A percentile compares a stretch with the other conserved stretches of the same genome.
Evolutionary conservation across 2,888 invertebrate species (phyloP).

Genomic region (Lithophane semibrunnea): DNA sequence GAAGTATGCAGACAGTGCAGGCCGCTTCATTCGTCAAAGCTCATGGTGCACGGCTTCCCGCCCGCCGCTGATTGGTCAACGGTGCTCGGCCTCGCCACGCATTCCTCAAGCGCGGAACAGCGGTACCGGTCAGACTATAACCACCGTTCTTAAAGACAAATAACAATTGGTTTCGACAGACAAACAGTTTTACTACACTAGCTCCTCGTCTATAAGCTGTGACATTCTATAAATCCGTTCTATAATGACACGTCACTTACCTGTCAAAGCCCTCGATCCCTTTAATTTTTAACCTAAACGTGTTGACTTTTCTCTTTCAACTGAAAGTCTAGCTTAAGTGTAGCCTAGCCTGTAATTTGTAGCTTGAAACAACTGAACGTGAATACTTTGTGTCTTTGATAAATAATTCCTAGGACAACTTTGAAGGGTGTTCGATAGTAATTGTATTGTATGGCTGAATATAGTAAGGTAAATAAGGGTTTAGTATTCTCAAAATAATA

Average conservation of each 20-base stretch:
- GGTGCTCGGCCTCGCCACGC: no score
- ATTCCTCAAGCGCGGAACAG: no score
- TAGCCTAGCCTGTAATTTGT: constrained; percentile 41
- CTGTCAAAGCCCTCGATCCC: neutral
- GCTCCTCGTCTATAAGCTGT: constrained; percentile 25
- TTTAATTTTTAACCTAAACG: constrained; percentile 23
- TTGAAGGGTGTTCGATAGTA: neutral
- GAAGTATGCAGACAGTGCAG: no score
- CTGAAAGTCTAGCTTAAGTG: neutral
- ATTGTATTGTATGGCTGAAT: neutral
- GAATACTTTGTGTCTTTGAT: constrained; percentile 21
- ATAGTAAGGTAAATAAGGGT: neutral
- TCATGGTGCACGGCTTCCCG: no score
- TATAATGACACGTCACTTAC: constrained; percentile 20
- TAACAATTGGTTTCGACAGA: neutral
- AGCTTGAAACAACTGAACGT: neutral
- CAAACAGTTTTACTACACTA: neutral
- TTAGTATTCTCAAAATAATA: constrained; percentile 2
- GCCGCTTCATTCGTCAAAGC: no score
- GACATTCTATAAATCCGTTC: constrained; percentile 16
- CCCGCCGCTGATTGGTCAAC: no score
- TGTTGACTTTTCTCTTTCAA: constrained; percentile 37
- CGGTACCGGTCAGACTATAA: no score
- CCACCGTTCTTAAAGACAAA: neutral
- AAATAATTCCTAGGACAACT: constrained; percentile 28